Base-by-base conservation (phyloP, 2,797 vertebrate species). In the Podarcis siculus region DNA sequence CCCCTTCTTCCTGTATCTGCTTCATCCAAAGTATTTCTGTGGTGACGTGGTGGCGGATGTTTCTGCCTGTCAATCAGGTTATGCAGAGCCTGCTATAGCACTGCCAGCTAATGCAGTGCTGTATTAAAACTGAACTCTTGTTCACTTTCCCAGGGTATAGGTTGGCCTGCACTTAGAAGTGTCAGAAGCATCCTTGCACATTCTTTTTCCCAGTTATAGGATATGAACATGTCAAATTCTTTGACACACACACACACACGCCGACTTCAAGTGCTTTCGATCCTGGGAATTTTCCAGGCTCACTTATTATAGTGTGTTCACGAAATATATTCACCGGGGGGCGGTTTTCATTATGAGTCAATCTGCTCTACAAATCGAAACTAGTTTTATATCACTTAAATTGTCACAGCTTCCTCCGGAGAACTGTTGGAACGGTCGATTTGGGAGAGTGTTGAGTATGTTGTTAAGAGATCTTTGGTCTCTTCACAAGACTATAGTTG, bases 1-100 rank as follows among this genome's bases (percentile, higher is more conserved):
- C 83, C 15, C 82, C 76, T 42, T 89, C 58, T 92, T 95, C 94
- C 93, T 91, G 93, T 84, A 85, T 90, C 49, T 0, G 0, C 6
- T 93, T 92, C 79, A 77, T 91, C 79, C 0, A 2, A 37, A 39
- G 2, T 39, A 49, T 82, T 87, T 86, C 0, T 1, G 86, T 85
- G 72, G 39, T 0, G 0, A 79, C 25, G 37, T 85, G 72, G 86
- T 67, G 21, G 19, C 9, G 58, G 80, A 49, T 69, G 15, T 21
- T 0, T 0, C 0, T 84, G 87, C 81, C 49, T 17, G 88, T 83
- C 58, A 12, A 5, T 82, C 0, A 1, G 86, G 71, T 90, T 76
- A 77, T 0, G 0, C 0, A 0, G 75, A 89, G 35, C 55, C 76
- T 45, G 7, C 25, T 55, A n/a, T 67, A 71, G n/a, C 4, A 79